These are phyloP conservation scores for Caenorhabditis brenneri DNA, from an alignment of 1,140 invertebrate genomes.

Conservation along the genomic window DNA sequence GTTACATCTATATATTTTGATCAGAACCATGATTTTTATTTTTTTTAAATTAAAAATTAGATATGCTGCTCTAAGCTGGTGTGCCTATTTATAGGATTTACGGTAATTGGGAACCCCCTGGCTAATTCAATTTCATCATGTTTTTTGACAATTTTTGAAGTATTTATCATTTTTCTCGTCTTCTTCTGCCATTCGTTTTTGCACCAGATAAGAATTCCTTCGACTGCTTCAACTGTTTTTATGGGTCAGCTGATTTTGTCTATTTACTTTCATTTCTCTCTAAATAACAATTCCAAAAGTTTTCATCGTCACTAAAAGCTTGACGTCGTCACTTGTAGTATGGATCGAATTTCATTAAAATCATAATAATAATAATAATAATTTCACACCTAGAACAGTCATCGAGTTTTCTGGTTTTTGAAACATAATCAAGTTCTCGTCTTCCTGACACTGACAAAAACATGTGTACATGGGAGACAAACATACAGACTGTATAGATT, in stretches of 20 bases:
- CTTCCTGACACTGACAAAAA: neutral
- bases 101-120: no score
- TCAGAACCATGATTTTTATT: no score
- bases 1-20: no score
- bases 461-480: no score
- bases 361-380: neutral
- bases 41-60: no score
- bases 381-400: neutral
- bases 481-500: neutral
- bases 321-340: neutral
- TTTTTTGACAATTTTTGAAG: no score
- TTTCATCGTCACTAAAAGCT: neutral
- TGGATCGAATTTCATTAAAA: neutral
- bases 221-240: neutral
- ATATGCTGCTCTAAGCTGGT: no score
- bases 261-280: neutral
- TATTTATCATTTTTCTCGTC: no score
- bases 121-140: no score
- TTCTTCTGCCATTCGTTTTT: no score
- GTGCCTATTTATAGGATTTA: no score
- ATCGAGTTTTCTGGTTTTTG: constrained; percentile 8
- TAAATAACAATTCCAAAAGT: neutral
- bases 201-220: no score
- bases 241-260: neutral
- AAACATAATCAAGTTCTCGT: neutral